A percentile compares a stretch with the other conserved stretches of the same genome.
Evolutionary conservation across 2,113 vertebrate species (phyloP).

Genomic region (Pardalotus punctatus): DNA sequence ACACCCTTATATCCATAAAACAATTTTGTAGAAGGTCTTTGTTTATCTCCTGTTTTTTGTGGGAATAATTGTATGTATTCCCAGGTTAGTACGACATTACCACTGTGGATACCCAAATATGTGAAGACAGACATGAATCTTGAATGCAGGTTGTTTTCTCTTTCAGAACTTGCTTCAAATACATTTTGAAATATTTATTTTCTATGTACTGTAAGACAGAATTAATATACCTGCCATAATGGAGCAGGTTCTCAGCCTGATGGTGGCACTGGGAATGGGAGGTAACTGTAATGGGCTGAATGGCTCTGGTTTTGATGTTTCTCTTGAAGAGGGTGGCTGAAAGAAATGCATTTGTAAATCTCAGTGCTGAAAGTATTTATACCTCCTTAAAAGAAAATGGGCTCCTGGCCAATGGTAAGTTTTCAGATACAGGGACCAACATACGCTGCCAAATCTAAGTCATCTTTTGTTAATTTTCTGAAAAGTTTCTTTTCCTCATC

Average conservation of each 20-base stretch:
- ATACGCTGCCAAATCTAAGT: background rate
- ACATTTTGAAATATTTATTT: background rate
- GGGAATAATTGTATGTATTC: background rate
- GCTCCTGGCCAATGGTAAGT: background rate
- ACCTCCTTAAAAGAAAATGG: background rate
- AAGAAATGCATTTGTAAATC: background rate
- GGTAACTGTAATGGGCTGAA: background rate
- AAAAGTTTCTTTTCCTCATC: background rate
- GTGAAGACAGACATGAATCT: background rate
- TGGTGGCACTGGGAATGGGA: background rate
- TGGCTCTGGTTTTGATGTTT: background rate
- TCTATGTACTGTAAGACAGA: background rate
- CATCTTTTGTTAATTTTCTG: background rate
- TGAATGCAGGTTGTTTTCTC: background rate
- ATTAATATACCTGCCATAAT: background rate
- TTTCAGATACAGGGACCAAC: background rate
- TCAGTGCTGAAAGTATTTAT: background rate
- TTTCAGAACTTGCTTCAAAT: background rate
- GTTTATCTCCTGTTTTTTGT: background rate
- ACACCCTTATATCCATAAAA: conserved; percentile 10
- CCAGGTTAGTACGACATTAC: background rate
- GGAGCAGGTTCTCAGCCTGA: background rate
- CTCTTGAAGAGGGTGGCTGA: background rate
- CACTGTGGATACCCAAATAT: background rate
- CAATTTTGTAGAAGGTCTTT: conserved; percentile 5